Percentiles rank a stretch among this genome's conserved stretches.
Conservation (phyloP, 1,140 invertebrate species). For the Nebria ingens region DNA sequence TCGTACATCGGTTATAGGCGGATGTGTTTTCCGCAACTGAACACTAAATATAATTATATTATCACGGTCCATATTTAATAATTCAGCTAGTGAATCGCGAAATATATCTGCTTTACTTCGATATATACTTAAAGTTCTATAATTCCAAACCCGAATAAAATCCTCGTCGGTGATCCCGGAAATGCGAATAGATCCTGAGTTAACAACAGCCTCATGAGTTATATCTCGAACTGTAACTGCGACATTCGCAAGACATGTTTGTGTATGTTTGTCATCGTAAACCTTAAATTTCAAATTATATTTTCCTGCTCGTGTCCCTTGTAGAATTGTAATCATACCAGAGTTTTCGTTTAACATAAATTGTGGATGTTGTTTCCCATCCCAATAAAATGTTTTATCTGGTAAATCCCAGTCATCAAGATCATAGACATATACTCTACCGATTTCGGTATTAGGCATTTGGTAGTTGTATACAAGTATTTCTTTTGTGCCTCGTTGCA, state of each 20-base stretch:
- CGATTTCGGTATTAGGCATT: constrained; percentile 66
- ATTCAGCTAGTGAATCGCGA: constrained; percentile 51
- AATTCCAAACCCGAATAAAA: constrained; percentile 87
- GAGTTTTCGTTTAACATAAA: constrained; percentile 58
- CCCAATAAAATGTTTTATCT: constrained; percentile 75
- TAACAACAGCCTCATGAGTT: constrained; percentile 78
- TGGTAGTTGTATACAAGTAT: constrained; percentile 73
- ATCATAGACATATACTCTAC: constrained; percentile 83
- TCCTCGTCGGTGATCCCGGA: constrained; percentile 72
- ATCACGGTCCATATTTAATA: constrained; percentile 62
- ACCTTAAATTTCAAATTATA: constrained; percentile 63
- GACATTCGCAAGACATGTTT: constrained; percentile 58
- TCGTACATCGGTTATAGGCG: constrained; percentile 61
- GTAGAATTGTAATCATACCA: constrained; percentile 76
- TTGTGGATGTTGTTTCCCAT: constrained; percentile 38
- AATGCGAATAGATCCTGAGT: constrained; percentile 82
- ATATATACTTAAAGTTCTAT: constrained; percentile 61
- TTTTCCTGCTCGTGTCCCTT: constrained; percentile 53
- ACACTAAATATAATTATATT: constrained; percentile 89
- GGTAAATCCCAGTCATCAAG: constrained; percentile 87
- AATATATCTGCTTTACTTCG: constrained; percentile 67
- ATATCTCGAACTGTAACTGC: constrained; percentile 76
- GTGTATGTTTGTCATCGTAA: constrained; percentile 45
- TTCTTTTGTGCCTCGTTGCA: constrained; percentile 67
- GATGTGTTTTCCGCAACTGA: constrained; percentile 51